These are phyloP conservation scores for Amphipoea oculea DNA, from an alignment of 2,888 invertebrate species.

Conservation along the genomic window DNA sequence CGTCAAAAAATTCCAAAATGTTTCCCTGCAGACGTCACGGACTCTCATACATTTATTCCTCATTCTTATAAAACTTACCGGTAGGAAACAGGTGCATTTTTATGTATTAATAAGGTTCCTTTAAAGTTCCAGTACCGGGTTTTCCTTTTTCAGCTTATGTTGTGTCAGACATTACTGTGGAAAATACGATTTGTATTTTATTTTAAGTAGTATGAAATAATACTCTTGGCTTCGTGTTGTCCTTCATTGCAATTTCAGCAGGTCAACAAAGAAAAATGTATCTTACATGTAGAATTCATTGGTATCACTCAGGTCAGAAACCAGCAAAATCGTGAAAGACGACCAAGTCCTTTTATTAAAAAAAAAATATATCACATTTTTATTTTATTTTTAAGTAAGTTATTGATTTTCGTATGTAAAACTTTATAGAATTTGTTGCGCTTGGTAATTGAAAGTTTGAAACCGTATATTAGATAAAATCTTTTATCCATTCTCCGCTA, in stretches of 20 bases:
- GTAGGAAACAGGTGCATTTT: slow-evolving; percentile 20
- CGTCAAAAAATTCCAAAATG: slow-evolving; percentile 1
- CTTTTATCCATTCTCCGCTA: slow-evolving; percentile 21
- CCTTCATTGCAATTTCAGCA: background rate
- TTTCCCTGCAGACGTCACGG: slow-evolving; percentile 4
- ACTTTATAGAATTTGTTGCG: background rate
- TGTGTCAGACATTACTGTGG: background rate
- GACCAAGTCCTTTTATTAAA: background rate
- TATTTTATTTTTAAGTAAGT: background rate
- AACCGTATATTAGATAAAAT: slow-evolving; percentile 31
- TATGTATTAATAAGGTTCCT: slow-evolving; percentile 6
- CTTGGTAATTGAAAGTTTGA: slow-evolving; percentile 22
- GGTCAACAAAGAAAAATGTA: too few relatives aligned
- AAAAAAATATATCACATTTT: background rate
- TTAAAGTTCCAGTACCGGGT: background rate
- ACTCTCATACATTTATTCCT: slow-evolving; percentile 12
- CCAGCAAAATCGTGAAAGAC: background rate
- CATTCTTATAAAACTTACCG: slow-evolving; percentile 5
- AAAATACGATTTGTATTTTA: background rate
- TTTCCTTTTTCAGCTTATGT: background rate
- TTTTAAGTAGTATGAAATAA: background rate
- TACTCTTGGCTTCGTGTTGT: background rate
- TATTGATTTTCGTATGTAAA: background rate
- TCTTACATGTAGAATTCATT: background rate
- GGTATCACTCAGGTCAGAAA: background rate